Percentiles rank a stretch among this genome's conserved stretches.
These are phyloP conservation scores for Choristoneura fumiferana DNA, from an alignment of 1,140 invertebrate species.

Conservation along the genomic window DNA sequence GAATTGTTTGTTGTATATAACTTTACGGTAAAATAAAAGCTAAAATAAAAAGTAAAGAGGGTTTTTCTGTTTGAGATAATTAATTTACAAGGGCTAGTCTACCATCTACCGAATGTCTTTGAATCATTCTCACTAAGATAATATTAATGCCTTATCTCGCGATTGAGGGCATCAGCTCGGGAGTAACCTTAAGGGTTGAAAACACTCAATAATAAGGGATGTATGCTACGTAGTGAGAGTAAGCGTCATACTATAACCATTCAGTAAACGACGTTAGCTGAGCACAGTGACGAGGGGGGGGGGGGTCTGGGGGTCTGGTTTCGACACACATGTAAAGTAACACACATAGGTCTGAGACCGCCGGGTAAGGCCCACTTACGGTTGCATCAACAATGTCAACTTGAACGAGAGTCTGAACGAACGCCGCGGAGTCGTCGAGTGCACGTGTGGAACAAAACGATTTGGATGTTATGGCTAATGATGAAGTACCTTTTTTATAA, in stretches of 20 bases:
- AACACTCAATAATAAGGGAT: neutral
- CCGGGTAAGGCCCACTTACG: slow-evolving; percentile 66
- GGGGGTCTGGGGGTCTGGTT: too few relatives aligned
- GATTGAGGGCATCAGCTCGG: neutral
- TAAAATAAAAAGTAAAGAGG: slow-evolving; percentile 8
- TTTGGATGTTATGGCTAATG: slow-evolving; percentile 52
- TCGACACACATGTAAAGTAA: slow-evolving; percentile 63
- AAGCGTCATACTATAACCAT: slow-evolving; percentile 44
- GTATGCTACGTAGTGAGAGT: slow-evolving; percentile 29
- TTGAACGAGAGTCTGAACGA: slow-evolving; percentile 71
- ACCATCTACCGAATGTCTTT: slow-evolving; percentile 18
- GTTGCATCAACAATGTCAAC: slow-evolving; percentile 73
- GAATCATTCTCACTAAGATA: neutral
- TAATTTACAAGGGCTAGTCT: neutral
- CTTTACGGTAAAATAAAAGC: slow-evolving; percentile 20
- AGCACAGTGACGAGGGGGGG: slow-evolving; percentile 61
- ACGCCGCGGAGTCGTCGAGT: slow-evolving; percentile 57
- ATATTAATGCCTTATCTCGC: neutral
- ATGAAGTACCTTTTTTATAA: neutral
- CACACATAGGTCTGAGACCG: slow-evolving; percentile 66
- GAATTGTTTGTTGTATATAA: slow-evolving; percentile 11
- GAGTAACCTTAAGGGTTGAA: neutral
- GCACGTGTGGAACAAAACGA: slow-evolving; percentile 73
- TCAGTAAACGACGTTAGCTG: slow-evolving; percentile 56
- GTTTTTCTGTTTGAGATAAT: neutral